Conservation (phyloP, 1,140 invertebrate species). For the Drosophila punjabiensis region DNA sequence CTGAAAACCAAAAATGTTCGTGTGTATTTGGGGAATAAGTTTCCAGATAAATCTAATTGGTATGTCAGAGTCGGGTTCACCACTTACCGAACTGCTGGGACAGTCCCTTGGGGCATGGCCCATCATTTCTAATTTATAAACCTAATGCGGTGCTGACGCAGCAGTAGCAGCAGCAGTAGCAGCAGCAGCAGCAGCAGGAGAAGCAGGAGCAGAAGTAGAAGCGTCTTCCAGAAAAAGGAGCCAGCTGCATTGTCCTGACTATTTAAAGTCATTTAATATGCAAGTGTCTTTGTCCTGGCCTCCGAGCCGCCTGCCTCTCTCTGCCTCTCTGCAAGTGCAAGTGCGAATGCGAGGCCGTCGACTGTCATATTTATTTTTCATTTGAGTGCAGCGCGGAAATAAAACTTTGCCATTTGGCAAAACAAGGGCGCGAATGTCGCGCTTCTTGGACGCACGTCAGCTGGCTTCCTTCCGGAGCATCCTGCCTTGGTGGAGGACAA, state of each 20-base stretch:
- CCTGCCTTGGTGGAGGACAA: constrained; percentile 3
- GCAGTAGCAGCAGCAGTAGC: constrained; percentile 8
- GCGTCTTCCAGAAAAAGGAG: constrained; percentile 30
- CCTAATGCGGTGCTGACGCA: constrained; percentile 76
- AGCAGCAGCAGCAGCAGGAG: constrained; percentile 10
- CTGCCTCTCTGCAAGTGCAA: neutral
- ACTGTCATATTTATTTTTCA: constrained; percentile 84
- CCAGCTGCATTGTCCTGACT: constrained; percentile 70
- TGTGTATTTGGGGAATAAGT: constrained; percentile 21
- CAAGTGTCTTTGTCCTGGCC: constrained; percentile 74
- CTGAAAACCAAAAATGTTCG: constrained; percentile 1
- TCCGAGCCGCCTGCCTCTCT: neutral
- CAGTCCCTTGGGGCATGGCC: constrained; percentile 43
- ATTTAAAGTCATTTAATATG: constrained; percentile 84
- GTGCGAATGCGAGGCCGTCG: constrained; percentile 53
- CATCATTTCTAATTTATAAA: constrained; percentile 84
- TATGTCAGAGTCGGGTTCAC: constrained; percentile 39
- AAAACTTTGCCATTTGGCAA: constrained; percentile 84
- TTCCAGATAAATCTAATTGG: constrained; percentile 40
- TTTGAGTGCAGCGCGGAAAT: constrained; percentile 79
- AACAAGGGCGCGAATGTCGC: constrained; percentile 79
- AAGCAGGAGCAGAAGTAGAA: constrained; percentile 27
- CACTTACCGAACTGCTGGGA: constrained; percentile 20
- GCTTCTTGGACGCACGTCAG: constrained; percentile 77
- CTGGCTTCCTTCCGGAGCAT: constrained; percentile 53